phyloP scores from a whole-genome alignment of 2,888 invertebrate species.

The Odontocerum albicorne region DNA sequence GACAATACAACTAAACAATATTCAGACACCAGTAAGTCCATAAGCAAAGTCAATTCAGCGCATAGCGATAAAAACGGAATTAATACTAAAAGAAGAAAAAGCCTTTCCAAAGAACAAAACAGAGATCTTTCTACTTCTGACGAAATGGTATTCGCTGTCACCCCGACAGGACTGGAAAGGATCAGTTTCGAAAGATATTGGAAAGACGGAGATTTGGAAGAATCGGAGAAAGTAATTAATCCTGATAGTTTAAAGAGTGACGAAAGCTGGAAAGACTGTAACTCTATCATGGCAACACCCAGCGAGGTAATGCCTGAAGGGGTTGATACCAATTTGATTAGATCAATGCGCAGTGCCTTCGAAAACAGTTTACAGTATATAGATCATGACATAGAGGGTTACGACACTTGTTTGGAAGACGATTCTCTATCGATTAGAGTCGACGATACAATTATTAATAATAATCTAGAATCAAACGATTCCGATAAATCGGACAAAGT shows the following conservation, averaged over 20 bases:
- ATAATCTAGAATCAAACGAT: conserved; percentile 22
- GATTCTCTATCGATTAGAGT: conserved; percentile 47
- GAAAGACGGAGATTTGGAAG: conserved; percentile 46
- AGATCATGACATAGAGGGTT: conserved; percentile 58
- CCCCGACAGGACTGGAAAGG: conserved; percentile 55
- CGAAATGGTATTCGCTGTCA: conserved; percentile 58
- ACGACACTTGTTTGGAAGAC: conserved; percentile 65
- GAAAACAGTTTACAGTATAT: conserved; percentile 51
- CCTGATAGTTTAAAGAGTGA: conserved; percentile 48
- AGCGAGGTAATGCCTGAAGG: conserved; percentile 45
- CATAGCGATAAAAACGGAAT: conserved; percentile 38
- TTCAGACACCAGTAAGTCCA: conserved; percentile 42
- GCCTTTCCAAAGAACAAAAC: conserved; percentile 53
- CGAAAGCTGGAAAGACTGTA: conserved; percentile 54
- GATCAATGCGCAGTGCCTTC: conserved; percentile 47
- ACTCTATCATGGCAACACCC: conserved; percentile 41
- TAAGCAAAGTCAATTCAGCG: conserved; percentile 34
- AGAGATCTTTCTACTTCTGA: conserved; percentile 57
- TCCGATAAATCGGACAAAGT: conserved; percentile 13
- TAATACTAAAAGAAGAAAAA: conserved; percentile 39
- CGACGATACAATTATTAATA: conserved; percentile 28
- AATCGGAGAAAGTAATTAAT: conserved; percentile 27
- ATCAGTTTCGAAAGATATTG: conserved; percentile 57
- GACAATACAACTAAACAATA: conserved; percentile 49
- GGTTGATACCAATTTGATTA: conserved; percentile 43